Evolutionary conservation across 2,888 invertebrate species (phyloP).

Genomic region (Arctia plantaginis): DNA sequence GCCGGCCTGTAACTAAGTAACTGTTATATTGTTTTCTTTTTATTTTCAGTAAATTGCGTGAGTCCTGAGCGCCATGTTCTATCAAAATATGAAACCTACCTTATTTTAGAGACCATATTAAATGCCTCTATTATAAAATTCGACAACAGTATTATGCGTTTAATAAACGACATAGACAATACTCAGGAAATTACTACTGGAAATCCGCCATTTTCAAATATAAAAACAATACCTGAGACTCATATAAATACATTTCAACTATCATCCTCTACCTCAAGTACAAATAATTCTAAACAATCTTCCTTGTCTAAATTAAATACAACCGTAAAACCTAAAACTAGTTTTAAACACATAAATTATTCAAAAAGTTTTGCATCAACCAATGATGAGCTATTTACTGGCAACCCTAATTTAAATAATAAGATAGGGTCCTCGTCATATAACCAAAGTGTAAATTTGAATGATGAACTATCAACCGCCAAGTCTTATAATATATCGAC

Average conservation of each 20-base stretch:
- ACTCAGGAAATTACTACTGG: neutral
- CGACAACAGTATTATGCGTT: slow-evolving; percentile 1
- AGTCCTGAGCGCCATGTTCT: neutral
- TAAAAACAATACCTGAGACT: neutral
- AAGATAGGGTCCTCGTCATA: neutral
- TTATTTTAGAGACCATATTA: slow-evolving; percentile 5
- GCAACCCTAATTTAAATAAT: neutral
- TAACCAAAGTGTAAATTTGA: neutral
- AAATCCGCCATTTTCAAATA: neutral
- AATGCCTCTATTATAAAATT: neutral
- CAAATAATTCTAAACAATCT: neutral
- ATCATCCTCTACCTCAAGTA: neutral
- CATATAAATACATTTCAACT: neutral
- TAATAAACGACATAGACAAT: neutral
- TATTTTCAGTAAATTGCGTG: neutral
- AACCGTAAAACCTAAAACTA: neutral
- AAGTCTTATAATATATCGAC: neutral
- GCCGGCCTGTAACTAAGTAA: too few relatives aligned
- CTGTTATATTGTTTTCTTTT: neutral
- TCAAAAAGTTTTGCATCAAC: neutral
- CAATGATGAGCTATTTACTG: neutral
- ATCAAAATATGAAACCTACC: slow-evolving; percentile 5
- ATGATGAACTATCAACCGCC: neutral
- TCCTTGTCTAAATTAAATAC: neutral
- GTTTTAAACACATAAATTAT: neutral